Evolutionary conservation across 2,797 vertebrate genomes (phyloP).

Genomic region (Enteromius trimaculatus): DNA sequence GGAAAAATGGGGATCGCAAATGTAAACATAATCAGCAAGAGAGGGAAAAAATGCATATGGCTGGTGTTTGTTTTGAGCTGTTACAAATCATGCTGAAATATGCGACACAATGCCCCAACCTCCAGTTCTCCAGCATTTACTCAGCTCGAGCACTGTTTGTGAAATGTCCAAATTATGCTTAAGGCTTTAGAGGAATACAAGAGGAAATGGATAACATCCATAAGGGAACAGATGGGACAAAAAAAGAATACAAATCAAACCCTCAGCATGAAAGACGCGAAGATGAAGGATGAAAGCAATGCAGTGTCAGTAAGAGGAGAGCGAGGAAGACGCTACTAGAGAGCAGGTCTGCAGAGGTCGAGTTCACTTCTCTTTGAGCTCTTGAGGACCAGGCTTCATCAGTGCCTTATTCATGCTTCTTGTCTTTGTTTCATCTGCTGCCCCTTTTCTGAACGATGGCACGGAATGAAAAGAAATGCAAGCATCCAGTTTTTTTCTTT

Average conservation of each 20-base stretch:
- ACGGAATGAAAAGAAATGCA: neutral
- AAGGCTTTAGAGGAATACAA: neutral
- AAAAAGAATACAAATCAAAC: conserved; percentile 19
- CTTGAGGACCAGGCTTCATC: conserved; percentile 58
- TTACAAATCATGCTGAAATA: conserved; percentile 17
- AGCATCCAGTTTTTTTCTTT: conserved; percentile 2
- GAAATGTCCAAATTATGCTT: conserved; percentile 29
- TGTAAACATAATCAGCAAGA: conserved; percentile 37
- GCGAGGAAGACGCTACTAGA: conserved; percentile 51
- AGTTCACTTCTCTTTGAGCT: conserved; percentile 46
- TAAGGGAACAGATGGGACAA: conserved; percentile 22
- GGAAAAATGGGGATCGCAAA: conserved; percentile 18
- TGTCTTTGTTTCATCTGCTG: conserved; percentile 68
- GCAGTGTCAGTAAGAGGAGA: conserved; percentile 22
- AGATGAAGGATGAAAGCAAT: conserved; percentile 46
- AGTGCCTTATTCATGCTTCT: conserved; percentile 60
- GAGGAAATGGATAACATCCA: conserved; percentile 30
- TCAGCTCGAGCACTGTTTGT: conserved; percentile 18
- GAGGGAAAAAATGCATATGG: neutral
- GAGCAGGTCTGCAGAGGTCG: conserved; percentile 34
- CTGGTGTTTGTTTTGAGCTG: conserved; percentile 25
- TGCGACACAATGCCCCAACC: neutral
- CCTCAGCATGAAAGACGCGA: conserved; percentile 11
- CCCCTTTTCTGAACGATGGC: conserved; percentile 22
- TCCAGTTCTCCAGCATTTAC: conserved; percentile 18